phyloP scores from a whole-genome alignment of 2,113 vertebrate genomes.

The Sitta europaea region DNA sequence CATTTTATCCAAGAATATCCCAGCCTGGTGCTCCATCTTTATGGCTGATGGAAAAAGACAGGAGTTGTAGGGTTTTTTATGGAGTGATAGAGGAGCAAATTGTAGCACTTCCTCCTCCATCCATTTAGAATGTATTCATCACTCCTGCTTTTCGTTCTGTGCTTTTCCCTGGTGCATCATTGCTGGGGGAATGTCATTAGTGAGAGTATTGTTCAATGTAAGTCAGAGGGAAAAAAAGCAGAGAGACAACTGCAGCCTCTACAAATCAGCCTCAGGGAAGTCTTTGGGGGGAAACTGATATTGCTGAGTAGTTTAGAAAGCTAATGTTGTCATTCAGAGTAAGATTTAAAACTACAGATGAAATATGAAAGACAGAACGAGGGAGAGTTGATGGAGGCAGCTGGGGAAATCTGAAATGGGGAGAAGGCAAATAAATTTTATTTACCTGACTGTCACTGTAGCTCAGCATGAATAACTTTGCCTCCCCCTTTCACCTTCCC shows the following conservation, averaged over 20 bases:
- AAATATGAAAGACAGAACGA: not conserved
- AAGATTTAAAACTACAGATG: not conserved
- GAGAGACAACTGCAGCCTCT: not conserved
- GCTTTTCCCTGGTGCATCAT: constrained; percentile 19
- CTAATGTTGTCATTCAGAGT: constrained; percentile 7
- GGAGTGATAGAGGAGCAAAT: not conserved
- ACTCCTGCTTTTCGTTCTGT: not conserved
- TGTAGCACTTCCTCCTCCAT: not conserved
- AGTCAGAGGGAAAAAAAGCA: not conserved
- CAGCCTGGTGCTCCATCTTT: not conserved
- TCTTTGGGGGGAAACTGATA: constrained; percentile 16
- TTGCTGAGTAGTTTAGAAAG: constrained; percentile 42
- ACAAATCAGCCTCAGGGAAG: constrained; percentile 25
- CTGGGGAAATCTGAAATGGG: not conserved
- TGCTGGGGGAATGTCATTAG: constrained; percentile 42
- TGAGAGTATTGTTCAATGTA: constrained; percentile 17
- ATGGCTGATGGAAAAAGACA: not conserved
- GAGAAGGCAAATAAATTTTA: not conserved
- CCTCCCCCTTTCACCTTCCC: not conserved
- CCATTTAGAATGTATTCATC: not conserved
- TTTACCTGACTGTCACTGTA: not conserved
- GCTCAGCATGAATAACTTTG: not conserved
- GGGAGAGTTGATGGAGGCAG: not conserved
- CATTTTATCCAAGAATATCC: not conserved
- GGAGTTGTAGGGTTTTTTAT: not conserved